Evolutionary conservation across 1,140 invertebrate genomes (phyloP).

Genomic region (Papilio aristodemus): DNA sequence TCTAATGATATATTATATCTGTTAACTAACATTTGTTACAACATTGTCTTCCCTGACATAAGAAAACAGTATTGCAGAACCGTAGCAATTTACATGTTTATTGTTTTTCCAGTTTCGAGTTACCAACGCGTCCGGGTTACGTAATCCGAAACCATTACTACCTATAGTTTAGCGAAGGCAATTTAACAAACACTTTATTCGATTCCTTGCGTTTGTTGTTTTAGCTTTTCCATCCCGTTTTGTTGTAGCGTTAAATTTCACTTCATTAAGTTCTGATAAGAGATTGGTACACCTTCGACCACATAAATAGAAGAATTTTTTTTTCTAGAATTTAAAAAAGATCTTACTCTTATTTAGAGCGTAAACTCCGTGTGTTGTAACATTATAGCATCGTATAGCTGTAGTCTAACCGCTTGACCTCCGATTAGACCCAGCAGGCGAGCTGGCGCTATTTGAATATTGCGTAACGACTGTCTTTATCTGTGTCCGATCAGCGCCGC

Average conservation of each 20-base stretch:
- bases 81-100: constrained; percentile 24
- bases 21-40: not conserved
- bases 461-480: constrained; percentile 5
- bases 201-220: not conserved
- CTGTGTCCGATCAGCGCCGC: not conserved
- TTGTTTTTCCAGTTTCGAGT: constrained; percentile 24
- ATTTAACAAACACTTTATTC: not conserved
- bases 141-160: constrained; percentile 11
- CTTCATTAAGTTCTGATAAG: too few relatives aligned
- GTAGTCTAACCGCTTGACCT: constrained; percentile 3
- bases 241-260: too few relatives aligned
- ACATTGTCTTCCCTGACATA: not conserved
- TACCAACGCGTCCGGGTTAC: constrained; percentile 16
- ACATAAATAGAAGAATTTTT: too few relatives aligned
- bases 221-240: not conserved
- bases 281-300: too few relatives aligned
- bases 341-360: too few relatives aligned
- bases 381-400: not conserved
- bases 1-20: too few relatives aligned
- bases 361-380: not conserved
- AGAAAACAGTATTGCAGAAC: constrained; percentile 4
- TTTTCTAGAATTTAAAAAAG: too few relatives aligned
- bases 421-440: not conserved
- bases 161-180: not conserved
- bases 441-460: constrained; percentile 20